A percentile compares a stretch with the other conserved stretches of the same genome.
Evolutionary conservation across 2,113 vertebrate genomes (phyloP).

Genomic region (Oxyruncus cristatus): DNA sequence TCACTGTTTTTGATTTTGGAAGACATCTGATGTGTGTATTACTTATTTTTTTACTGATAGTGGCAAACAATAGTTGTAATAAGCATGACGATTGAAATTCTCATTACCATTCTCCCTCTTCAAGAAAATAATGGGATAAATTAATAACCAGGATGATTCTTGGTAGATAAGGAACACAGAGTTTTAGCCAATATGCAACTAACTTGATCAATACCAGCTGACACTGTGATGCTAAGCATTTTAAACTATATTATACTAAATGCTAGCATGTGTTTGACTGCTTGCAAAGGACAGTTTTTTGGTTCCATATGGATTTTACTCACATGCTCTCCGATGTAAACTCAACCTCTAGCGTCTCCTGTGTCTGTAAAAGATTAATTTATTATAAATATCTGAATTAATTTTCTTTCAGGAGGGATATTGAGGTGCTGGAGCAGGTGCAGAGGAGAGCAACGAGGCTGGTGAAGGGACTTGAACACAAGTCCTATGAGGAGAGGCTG

Average conservation of each 20-base stretch:
- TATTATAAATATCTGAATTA: background rate
- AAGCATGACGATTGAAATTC: background rate
- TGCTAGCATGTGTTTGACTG: background rate
- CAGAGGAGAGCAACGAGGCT: too few relatives aligned
- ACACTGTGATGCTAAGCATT: background rate
- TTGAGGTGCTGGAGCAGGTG: too few relatives aligned
- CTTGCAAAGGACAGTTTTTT: background rate
- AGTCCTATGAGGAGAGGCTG: too few relatives aligned
- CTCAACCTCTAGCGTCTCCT: constrained; percentile 72
- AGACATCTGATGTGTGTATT: background rate
- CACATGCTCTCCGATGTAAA: constrained; percentile 69
- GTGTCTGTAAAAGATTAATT: constrained; percentile 55
- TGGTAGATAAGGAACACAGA: background rate
- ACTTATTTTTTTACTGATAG: background rate
- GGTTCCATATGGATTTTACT: constrained; percentile 10
- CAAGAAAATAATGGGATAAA: background rate
- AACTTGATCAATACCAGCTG: background rate
- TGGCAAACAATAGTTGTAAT: background rate
- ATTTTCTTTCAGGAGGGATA: too few relatives aligned
- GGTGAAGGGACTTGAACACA: too few relatives aligned
- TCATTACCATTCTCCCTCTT: background rate
- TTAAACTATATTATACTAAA: background rate
- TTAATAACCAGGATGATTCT: background rate
- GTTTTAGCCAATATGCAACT: background rate
- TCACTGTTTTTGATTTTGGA: background rate